These are phyloP conservation scores for Equus quagga DNA, from an alignment of 2,113 vertebrate genomes.

Conservation along the genomic window DNA sequence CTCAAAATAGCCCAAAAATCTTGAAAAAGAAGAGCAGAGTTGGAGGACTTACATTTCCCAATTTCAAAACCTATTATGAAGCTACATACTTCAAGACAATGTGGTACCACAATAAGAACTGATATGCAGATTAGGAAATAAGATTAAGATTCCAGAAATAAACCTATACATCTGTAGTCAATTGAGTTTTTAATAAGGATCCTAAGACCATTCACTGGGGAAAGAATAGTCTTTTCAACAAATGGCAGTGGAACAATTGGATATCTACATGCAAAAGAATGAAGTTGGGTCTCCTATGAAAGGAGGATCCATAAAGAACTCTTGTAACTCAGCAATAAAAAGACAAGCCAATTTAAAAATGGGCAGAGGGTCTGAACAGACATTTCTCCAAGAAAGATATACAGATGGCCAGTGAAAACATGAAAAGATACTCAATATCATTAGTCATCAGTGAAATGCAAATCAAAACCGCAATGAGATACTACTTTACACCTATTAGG, in stretches of 20 bases:
- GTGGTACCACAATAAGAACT: neutral
- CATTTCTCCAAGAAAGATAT: neutral
- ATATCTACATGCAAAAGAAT: neutral
- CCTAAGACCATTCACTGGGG: neutral
- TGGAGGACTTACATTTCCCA: neutral
- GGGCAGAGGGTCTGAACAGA: neutral
- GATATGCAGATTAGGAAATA: neutral
- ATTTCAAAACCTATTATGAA: neutral
- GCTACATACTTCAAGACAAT: neutral
- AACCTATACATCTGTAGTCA: neutral
- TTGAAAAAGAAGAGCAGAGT: neutral
- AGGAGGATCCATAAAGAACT: neutral
- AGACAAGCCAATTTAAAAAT: neutral
- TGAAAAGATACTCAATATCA: neutral
- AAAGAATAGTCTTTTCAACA: neutral
- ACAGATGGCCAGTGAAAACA: neutral
- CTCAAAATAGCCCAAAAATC: neutral
- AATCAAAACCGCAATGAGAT: neutral
- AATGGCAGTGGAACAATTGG: neutral
- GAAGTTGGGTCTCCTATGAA: neutral
- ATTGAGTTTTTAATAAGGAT: neutral
- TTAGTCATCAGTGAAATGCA: slow-evolving; percentile 5
- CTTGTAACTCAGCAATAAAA: neutral
- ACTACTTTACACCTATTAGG: neutral
- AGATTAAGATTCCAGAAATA: neutral